A percentile compares a stretch with the other conserved stretches of the same genome.
Evolutionary conservation across 2,888 invertebrate genomes (phyloP).

Genomic region (Trissolcus brochymenae): DNA sequence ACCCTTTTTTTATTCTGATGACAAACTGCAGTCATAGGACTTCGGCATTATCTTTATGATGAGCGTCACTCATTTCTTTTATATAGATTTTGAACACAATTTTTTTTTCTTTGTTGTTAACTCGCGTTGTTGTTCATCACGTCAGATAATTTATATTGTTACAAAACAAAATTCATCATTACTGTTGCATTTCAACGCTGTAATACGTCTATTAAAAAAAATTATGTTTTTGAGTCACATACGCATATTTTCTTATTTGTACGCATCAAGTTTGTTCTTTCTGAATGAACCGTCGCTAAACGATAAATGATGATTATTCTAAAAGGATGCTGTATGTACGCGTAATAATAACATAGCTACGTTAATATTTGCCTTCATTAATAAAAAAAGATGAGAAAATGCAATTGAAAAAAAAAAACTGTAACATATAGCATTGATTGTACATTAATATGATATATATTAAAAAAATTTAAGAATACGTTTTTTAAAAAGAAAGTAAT

Average conservation of each 20-base stretch:
- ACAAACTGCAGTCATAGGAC: constrained; percentile 4
- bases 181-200: too few species aligned
- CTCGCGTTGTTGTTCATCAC: too few species aligned
- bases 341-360: constrained; percentile 70
- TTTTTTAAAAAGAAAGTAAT: constrained; percentile 75
- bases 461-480: constrained; percentile 73
- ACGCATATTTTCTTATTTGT: too few species aligned
- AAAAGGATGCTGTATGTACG: constrained; percentile 61
- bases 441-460: constrained; percentile 74
- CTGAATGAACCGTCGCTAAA: constrained; percentile 24
- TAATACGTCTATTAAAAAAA: constrained; percentile 11
- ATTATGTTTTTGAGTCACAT: too few species aligned
- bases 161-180: too few species aligned
- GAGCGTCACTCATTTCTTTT: not conserved
- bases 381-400: constrained; percentile 54
- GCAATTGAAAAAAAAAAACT: constrained; percentile 56
- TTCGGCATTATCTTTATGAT: constrained; percentile 6
- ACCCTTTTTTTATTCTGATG: not conserved
- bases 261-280: too few species aligned
- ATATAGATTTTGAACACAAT: too few species aligned
- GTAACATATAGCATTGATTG: constrained; percentile 71
- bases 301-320: constrained; percentile 64
- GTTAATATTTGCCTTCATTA: constrained; percentile 76
- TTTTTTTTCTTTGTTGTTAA: not conserved
- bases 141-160: too few species aligned